Evolutionary conservation across 1,140 invertebrate species (phyloP).

Genomic region (Linepithema humile): DNA sequence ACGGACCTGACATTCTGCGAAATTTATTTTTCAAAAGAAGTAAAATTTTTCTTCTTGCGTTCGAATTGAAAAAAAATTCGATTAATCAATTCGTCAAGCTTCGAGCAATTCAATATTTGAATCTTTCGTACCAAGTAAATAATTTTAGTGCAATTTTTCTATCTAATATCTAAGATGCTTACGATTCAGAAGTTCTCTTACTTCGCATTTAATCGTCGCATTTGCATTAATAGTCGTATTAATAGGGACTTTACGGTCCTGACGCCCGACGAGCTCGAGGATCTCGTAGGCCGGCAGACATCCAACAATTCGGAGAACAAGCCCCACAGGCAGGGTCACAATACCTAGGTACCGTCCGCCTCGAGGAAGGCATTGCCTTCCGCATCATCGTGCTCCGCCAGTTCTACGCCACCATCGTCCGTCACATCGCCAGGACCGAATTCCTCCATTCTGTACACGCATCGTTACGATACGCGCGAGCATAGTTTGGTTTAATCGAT

Average conservation of each 20-base stretch:
- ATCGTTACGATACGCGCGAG: constrained; percentile 81
- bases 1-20: too few species aligned
- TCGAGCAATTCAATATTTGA: too few species aligned
- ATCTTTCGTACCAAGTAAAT: too few species aligned
- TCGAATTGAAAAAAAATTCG: not conserved
- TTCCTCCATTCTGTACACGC: constrained; percentile 81
- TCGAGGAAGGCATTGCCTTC: constrained; percentile 78
- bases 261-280: constrained; percentile 81
- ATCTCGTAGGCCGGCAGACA: constrained; percentile 78
- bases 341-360: constrained; percentile 80
- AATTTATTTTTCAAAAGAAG: not conserved
- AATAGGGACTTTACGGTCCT: constrained; percentile 81
- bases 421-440: constrained; percentile 80
- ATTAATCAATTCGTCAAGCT: not conserved
- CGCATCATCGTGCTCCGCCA: constrained; percentile 68
- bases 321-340: constrained; percentile 79
- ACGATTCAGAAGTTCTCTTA: not conserved
- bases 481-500: constrained; percentile 79
- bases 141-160: too few species aligned
- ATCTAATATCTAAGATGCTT: not conserved
- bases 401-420: constrained; percentile 76
- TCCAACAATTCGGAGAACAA: constrained; percentile 76
- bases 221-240: not conserved
- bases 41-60: not conserved
- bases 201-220: not conserved